A percentile compares a stretch with the other conserved stretches of the same genome.
These are phyloP conservation scores for Seriola aureovittata DNA, from an alignment of 2,113 vertebrate species.

Conservation along the genomic window DNA sequence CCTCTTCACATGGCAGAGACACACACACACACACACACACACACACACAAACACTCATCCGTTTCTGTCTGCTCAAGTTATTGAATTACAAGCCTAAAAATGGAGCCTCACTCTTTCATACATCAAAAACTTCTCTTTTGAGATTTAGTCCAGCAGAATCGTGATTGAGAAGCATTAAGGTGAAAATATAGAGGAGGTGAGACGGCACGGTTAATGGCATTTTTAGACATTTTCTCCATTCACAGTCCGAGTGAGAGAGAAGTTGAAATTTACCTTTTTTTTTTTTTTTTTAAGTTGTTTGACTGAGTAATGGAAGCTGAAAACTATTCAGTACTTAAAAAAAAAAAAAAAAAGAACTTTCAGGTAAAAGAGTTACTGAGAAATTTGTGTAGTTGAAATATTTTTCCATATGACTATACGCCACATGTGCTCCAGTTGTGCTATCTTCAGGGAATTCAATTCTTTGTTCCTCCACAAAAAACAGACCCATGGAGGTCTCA, in stretches of 20 bases:
- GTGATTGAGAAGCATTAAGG: neutral
- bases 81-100: conserved; percentile 3
- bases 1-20: conserved; percentile 42
- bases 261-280: too few relatives aligned
- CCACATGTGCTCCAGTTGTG: neutral
- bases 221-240: too few relatives aligned
- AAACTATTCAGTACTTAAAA: too few relatives aligned
- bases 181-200: too few relatives aligned
- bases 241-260: too few relatives aligned
- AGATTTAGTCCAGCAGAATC: neutral
- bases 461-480: neutral
- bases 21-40: neutral
- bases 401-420: neutral
- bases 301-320: too few relatives aligned
- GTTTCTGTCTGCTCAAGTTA: conserved; percentile 36
- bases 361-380: neutral
- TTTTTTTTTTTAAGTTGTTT: too few relatives aligned
- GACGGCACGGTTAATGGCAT: too few relatives aligned
- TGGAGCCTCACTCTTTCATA: neutral
- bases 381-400: neutral
- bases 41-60: conserved; percentile 14
- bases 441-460: neutral
- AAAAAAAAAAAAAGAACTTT: neutral
- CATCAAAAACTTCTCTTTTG: neutral
- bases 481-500: neutral